These are phyloP conservation scores for Zingel zingel DNA, from an alignment of 2,113 vertebrate species.

Conservation along the genomic window DNA sequence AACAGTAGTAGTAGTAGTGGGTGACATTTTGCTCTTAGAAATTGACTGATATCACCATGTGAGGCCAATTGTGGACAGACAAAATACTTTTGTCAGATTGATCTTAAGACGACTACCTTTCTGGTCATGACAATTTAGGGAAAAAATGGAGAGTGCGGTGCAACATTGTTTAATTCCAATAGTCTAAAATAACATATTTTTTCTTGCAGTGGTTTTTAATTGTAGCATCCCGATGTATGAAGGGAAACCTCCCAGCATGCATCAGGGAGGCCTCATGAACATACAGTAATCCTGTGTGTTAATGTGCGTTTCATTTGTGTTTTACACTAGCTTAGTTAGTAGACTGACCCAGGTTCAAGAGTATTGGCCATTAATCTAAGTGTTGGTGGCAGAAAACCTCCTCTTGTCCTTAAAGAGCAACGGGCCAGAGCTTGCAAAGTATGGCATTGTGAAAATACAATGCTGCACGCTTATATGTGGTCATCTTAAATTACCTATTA, in stretches of 20 bases:
- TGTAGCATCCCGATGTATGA: neutral
- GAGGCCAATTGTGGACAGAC: slow-evolving; percentile 19
- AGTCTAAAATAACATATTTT: neutral
- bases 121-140: neutral
- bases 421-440: neutral
- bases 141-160: neutral
- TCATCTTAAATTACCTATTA: neutral
- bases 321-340: neutral
- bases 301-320: slow-evolving; percentile 3
- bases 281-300: slow-evolving; percentile 3
- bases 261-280: neutral
- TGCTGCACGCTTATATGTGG: neutral
- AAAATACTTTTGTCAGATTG: slow-evolving; percentile 22
- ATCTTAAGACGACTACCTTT: neutral
- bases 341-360: neutral
- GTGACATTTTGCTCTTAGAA: slow-evolving; percentile 2
- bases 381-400: neutral
- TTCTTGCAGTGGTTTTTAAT: neutral
- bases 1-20: slow-evolving; percentile 6
- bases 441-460: neutral
- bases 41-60: slow-evolving; percentile 21
- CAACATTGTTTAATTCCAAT: neutral
- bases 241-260: slow-evolving; percentile 25
- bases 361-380: neutral
- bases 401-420: neutral